Percentiles rank a stretch among this genome's conserved stretches.
phyloP scores from a whole-genome alignment of 2,888 invertebrate species.

The Theodoxus fluviatilis region DNA sequence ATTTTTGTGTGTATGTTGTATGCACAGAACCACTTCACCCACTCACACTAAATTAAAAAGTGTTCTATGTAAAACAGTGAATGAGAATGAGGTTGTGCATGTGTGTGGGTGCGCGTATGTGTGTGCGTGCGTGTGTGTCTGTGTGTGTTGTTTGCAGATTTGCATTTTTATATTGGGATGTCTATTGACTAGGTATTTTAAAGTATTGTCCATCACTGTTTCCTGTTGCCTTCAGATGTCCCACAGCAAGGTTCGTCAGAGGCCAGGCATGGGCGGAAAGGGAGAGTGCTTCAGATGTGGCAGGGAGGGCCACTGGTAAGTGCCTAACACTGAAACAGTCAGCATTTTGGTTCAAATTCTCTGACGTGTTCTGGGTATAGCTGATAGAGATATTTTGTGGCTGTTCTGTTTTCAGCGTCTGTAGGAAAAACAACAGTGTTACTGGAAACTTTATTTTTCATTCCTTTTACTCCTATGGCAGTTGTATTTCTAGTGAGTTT shows the following conservation, averaged over 20 bases:
- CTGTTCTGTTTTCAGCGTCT: background rate
- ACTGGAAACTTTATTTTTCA: background rate
- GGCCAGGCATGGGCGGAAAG: conserved; percentile 96
- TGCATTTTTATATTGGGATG: background rate
- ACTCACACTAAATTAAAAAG: too few species aligned
- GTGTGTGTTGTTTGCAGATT: too few species aligned
- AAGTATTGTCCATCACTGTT: background rate
- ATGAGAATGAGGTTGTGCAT: too few species aligned
- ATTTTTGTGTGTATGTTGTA: background rate
- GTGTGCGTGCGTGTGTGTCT: too few species aligned
- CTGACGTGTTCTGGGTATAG: background rate
- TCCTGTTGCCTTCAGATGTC: conserved; percentile 67
- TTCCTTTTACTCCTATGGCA: background rate
- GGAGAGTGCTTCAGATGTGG: conserved; percentile 81
- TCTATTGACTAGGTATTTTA: background rate
- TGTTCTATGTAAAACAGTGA: too few species aligned
- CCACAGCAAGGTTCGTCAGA: conserved; percentile 89
- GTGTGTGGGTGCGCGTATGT: too few species aligned
- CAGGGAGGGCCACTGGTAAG: conserved; percentile 89
- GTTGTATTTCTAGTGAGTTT: too few species aligned
- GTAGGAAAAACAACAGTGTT: background rate
- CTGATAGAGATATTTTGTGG: background rate
- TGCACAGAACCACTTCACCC: too few species aligned
- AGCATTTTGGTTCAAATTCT: background rate
- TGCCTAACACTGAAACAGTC: background rate